Base-by-base conservation (phyloP, 2,888 invertebrate genomes). In the Chirona hameri region DNA sequence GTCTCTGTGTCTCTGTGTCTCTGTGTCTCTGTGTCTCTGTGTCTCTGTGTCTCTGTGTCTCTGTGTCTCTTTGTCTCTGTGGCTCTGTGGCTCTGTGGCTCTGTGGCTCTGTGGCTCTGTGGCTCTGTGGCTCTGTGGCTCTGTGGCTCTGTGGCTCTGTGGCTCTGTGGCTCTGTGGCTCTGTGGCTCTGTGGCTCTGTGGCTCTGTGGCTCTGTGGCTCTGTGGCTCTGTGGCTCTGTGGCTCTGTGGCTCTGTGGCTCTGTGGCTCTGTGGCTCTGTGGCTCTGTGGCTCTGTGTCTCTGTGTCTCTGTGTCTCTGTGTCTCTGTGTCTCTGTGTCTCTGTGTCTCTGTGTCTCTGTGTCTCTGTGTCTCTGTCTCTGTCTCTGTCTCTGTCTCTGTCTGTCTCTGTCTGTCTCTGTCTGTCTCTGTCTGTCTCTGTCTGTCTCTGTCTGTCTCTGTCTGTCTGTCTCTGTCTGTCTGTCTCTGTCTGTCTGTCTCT, bases 31-130 rank as follows among this genome's bases (percentile, higher is more conserved):
- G 48, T 82, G 76, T 76, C 82, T 82, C 76, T 82, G 76, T 76
- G 48, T 72, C 27, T 48, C 27, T 72, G 52, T 48, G 18, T 72
- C n/a, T 72, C 83, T 83, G 79, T 79, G 29, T n/a, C 27, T 39
- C 79, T 55, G 79, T 82, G 27, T 79, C 39, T 79, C 60, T 55
- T 24, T 79, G 69, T 79, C 60, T 81, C n/a, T n/a, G n/a, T n/a
- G n/a, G n/a, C n/a, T n/a, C n/a, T n/a, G n/a, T n/a, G n/a, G n/a
- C n/a, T n/a, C n/a, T n/a, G n/a, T n/a, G n/a, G n/a, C n/a, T n/a
- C n/a, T n/a, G n/a, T n/a, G n/a, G n/a, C n/a, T n/a, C n/a, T n/a
- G n/a, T n/a, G n/a, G n/a, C n/a, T n/a, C n/a, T n/a, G n/a, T n/a
- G n/a, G n/a, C n/a, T n/a, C n/a, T n/a, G n/a, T n/a, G n/a, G n/a